Percentiles rank a stretch among this genome's conserved stretches.
Evolutionary conservation across 2,888 invertebrate species (phyloP).

Genomic region (Abscondita cerata): DNA sequence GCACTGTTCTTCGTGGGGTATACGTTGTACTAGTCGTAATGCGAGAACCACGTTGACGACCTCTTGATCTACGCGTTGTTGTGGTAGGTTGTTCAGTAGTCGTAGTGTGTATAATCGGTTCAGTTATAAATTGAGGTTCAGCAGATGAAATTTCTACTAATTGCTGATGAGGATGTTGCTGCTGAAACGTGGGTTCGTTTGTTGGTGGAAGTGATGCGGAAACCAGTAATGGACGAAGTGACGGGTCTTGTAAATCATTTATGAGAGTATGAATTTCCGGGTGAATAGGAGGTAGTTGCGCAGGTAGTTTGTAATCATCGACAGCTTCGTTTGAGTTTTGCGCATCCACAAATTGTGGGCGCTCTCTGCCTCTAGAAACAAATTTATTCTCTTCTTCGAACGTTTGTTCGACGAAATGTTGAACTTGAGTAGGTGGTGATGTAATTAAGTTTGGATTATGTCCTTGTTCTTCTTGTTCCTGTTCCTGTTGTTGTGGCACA

Average conservation of each 20-base stretch:
- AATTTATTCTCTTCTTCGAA: no score
- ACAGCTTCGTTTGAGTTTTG: neutral
- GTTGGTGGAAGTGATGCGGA: constrained; percentile 53
- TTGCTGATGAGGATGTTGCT: constrained; percentile 54
- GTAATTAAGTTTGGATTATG: no score
- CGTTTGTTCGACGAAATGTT: no score
- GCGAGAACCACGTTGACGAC: constrained; percentile 43
- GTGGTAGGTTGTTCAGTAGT: neutral
- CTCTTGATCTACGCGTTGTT: constrained; percentile 33
- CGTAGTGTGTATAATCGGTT: neutral
- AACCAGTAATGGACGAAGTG: constrained; percentile 52
- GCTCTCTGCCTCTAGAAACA: no score
- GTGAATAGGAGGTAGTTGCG: constrained; percentile 64
- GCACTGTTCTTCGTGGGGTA: constrained; percentile 34
- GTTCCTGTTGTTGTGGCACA: constrained; percentile 10
- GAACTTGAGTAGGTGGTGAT: no score
- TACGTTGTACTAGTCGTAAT: constrained; percentile 56
- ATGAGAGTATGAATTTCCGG: constrained; percentile 67
- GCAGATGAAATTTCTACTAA: neutral
- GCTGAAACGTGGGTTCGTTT: constrained; percentile 20
- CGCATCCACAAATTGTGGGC: neutral
- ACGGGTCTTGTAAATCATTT: constrained; percentile 65
- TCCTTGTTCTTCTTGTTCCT: constrained; percentile 8
- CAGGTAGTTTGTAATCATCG: constrained; percentile 60
- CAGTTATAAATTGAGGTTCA: constrained; percentile 1